These are phyloP conservation scores for Polydrusus pterygomalis DNA, from an alignment of 2,888 invertebrate genomes.

Conservation along the genomic window DNA sequence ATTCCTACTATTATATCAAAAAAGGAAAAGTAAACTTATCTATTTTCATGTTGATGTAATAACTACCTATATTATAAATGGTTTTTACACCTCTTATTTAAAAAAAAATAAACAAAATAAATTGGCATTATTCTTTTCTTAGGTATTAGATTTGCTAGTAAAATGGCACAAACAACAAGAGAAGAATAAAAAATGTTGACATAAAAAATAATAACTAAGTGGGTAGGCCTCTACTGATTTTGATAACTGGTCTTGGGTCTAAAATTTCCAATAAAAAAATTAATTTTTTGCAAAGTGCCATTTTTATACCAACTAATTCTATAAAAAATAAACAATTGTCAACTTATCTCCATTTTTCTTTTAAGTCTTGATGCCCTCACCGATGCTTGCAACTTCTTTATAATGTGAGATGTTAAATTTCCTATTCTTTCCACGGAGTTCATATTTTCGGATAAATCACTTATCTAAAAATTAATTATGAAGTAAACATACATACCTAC, in stretches of 20 bases:
- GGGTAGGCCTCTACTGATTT: background rate
- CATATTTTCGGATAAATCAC: constrained; percentile 59
- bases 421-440: constrained; percentile 58
- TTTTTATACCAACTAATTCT: constrained; percentile 13
- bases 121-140: background rate
- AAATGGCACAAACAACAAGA: background rate
- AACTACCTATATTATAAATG: too few relatives aligned
- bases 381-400: constrained; percentile 55
- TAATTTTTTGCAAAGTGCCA: background rate
- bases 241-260: background rate
- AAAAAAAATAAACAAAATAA: too few relatives aligned
- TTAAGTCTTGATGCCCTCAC: constrained; percentile 27
- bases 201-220: background rate
- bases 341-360: constrained; percentile 48
- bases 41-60: too few relatives aligned
- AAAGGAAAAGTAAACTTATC: too few relatives aligned
- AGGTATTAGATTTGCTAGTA: background rate
- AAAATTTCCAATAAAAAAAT: background rate
- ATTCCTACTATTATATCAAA: too few relatives aligned
- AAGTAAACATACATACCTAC: too few relatives aligned
- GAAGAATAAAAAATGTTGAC: background rate
- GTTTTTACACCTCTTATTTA: too few relatives aligned
- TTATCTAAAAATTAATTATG: constrained; percentile 56
- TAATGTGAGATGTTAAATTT: constrained; percentile 58
- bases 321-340: constrained; percentile 40